phyloP scores from a whole-genome alignment of 2,888 invertebrate genomes.

The Ethmia dodecea region DNA sequence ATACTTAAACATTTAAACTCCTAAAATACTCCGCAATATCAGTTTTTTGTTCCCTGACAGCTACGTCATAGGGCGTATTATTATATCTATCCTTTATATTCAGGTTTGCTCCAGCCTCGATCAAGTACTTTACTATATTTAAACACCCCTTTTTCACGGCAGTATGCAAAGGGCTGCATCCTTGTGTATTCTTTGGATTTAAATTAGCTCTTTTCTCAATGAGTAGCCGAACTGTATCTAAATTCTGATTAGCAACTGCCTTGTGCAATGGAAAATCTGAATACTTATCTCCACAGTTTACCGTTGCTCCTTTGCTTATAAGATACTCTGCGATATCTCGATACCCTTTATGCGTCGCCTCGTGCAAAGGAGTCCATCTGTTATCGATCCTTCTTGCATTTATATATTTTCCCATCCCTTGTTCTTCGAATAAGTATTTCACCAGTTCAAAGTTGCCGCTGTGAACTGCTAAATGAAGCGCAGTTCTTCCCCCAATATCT shows the following conservation, averaged over 20 bases:
- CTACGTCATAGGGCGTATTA: conserved; percentile 1
- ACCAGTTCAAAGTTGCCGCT: conserved; percentile 6
- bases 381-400: conserved; percentile 5
- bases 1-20: not conserved
- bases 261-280: conserved; percentile 1
- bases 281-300: not conserved
- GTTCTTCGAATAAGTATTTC: conserved; percentile 6
- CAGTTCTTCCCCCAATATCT: conserved; percentile 1
- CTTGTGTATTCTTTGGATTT: conserved; percentile 1
- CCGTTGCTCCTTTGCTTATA: conserved; percentile 2
- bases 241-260: not conserved
- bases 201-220: conserved; percentile 1
- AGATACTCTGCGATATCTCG: conserved; percentile 1
- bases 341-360: conserved; percentile 4
- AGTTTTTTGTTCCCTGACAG: not conserved
- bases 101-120: conserved; percentile 1
- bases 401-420: conserved; percentile 2
- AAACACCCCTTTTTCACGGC: conserved; percentile 1
- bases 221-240: not conserved
- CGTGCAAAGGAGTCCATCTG: conserved; percentile 6
- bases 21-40: not conserved
- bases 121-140: not conserved
- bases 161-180: conserved; percentile 1
- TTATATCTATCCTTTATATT: not conserved
- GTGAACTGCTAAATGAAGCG: conserved; percentile 8